Conservation (phyloP, 2,888 invertebrate species). For the Patella ulyssiponensis region DNA sequence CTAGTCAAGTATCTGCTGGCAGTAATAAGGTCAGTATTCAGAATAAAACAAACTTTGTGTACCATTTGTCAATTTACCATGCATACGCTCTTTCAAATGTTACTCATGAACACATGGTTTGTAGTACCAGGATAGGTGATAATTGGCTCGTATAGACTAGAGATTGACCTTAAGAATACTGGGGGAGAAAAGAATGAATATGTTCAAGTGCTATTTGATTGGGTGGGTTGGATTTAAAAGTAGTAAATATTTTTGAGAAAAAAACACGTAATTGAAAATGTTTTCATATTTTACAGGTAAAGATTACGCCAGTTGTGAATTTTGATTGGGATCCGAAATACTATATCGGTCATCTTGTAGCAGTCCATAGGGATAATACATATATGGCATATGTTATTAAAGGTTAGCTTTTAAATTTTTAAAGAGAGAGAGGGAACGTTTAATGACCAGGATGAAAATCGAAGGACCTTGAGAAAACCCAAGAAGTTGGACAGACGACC, state of each 20-base stretch:
- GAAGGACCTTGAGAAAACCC: too few species aligned
- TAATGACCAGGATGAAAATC: too few species aligned
- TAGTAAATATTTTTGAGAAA: not conserved
- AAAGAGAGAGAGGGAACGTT: too few species aligned
- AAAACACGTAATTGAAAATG: too few species aligned
- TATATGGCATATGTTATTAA: slow-evolving; percentile 92
- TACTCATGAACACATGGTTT: too few species aligned
- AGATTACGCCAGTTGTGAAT: slow-evolving; percentile 90
- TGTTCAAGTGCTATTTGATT: not conserved
- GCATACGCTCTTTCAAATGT: too few species aligned
- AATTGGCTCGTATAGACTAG: too few species aligned
- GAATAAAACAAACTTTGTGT: not conserved
- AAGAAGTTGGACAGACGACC: too few species aligned
- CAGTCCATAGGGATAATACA: slow-evolving; percentile 87
- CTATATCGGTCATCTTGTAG: slow-evolving; percentile 89
- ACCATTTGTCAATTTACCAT: too few species aligned
- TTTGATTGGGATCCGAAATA: slow-evolving; percentile 93
- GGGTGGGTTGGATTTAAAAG: not conserved
- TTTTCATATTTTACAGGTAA: slow-evolving; percentile 77
- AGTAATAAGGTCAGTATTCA: slow-evolving; percentile 67
- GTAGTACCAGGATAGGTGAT: too few species aligned
- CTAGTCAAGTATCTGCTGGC: slow-evolving; percentile 50
- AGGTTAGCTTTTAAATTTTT: slow-evolving; percentile 76
- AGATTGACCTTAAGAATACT: not conserved
- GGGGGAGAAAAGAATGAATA: not conserved